A percentile compares a stretch with the other conserved stretches of the same genome.
These are phyloP conservation scores for Drosophila parabipectinata DNA, from an alignment of 1,140 invertebrate genomes.

Conservation along the genomic window DNA sequence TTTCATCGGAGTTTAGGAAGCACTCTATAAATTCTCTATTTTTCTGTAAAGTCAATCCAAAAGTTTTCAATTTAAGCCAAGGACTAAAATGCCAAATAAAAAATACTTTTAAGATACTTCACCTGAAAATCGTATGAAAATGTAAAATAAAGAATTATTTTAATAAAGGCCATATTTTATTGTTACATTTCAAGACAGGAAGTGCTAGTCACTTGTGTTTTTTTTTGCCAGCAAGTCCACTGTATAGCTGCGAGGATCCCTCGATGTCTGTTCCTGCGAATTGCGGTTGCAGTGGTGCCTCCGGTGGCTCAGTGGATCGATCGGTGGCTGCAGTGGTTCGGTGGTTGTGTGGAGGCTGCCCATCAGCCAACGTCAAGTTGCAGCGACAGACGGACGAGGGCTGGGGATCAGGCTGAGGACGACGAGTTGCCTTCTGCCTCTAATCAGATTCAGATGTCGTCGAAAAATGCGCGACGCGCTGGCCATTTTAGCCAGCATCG, in stretches of 20 bases:
- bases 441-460: constrained; percentile 83
- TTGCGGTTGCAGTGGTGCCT: constrained; percentile 29
- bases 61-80: no score
- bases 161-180: neutral
- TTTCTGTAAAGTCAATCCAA: no score
- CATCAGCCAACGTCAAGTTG: constrained; percentile 68
- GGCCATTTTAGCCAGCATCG: constrained; percentile 72
- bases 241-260: constrained; percentile 38
- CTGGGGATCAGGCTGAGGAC: constrained; percentile 34
- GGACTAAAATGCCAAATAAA: no score
- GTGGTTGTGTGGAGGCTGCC: constrained; percentile 56
- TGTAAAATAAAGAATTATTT: neutral
- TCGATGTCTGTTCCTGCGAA: constrained; percentile 53
- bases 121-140: neutral
- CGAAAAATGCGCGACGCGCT: constrained; percentile 81
- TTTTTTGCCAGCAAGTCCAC: constrained; percentile 8
- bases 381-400: constrained; percentile 41
- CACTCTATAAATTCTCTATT: no score
- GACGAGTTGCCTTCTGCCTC: constrained; percentile 50
- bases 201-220: neutral
- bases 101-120: no score
- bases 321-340: constrained; percentile 44
- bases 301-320: constrained; percentile 22
- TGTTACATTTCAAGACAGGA: neutral
- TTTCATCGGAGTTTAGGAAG: no score